phyloP scores from a whole-genome alignment of 35 echinoderm and acorn worm genomes.

The Stichopus chloronotus region DNA sequence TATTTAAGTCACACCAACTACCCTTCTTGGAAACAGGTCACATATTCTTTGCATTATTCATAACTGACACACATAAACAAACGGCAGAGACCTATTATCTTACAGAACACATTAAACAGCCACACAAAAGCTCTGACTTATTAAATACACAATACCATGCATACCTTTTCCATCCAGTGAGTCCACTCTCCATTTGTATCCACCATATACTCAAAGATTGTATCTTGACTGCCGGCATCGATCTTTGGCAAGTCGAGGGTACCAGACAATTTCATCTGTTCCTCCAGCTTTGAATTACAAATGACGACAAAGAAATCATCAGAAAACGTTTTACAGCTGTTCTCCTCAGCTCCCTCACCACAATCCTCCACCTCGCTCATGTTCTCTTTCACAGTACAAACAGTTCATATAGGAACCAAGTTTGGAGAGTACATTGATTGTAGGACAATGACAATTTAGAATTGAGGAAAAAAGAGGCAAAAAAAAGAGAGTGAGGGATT shows the following conservation, averaged over 20 bases:
- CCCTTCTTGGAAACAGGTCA: no score
- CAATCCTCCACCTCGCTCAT: neutral
- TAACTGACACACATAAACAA: no score
- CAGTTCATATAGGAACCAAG: no score
- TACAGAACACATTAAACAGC: no score
- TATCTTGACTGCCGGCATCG: slow-evolving; percentile 60
- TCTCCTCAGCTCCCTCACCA: neutral
- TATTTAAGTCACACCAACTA: no score
- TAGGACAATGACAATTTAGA: no score
- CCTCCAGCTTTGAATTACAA: slow-evolving; percentile 73
- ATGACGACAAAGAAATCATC: neutral
- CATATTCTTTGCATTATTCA: no score
- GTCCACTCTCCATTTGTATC: slow-evolving; percentile 86
- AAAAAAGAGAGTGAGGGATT: no score
- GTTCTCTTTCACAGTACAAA: neutral
- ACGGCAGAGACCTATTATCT: no score
- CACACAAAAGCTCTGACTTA: no score
- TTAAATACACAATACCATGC: neutral
- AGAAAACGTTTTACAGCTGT: neutral
- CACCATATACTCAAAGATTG: slow-evolving; percentile 99
- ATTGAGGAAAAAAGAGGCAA: no score
- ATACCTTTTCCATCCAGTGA: slow-evolving; percentile 90
- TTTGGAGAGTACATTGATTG: no score
- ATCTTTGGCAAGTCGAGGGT: slow-evolving; percentile 77
- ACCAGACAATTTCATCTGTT: slow-evolving; percentile 59